Base-by-base conservation (phyloP, 1,140 invertebrate genomes). In the Pachyrhynchus sulphureomaculatus region DNA sequence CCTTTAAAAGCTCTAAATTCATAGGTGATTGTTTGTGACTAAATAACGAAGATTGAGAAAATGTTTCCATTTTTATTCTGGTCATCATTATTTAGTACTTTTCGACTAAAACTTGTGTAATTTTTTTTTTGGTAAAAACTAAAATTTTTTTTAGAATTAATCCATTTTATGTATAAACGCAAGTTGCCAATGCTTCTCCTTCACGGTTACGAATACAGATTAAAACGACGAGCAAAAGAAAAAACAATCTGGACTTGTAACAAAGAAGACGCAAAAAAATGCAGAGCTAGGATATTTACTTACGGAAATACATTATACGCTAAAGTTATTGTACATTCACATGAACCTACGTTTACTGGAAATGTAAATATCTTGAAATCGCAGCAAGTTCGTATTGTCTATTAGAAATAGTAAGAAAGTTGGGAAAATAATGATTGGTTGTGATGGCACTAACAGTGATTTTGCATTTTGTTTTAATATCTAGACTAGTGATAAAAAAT, bases 241-340 rank as follows among this genome's bases (percentile, higher is more conserved):
- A 36, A 55, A 44, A 55, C 53, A 1, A 15, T 55, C 6, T 55
- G 53, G 53, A 55, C 53, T 13, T 55, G 53, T 17, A 55, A 21
- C 17, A 55, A 55, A 15, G 53, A 41, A 21, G 53, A 55, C 15
- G 17, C 26, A 1, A 55, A 17, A 33, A 55, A 55, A 42, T 55
- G 53, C 29, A 55, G 21, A 42, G 53, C 53, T 15, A 15, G 53
- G n/a, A 12, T 55, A 12, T 55, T 42, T 55, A 55, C 53, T 15
- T 55, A 18, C 23, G 39, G 53, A 6, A 55, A 55, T 13, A 42
- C 39, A 18, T 4, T 55, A n/a, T 29, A 24, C 21, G 41, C 24
- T 10, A 55, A 55, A 29, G 37, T 45, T 18, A n/a, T 21, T 18
- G 24, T 13, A 2, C 53, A 55, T 42, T 29, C 36, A 17, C 53